A percentile compares a stretch with the other conserved stretches of the same genome.
Conservation (phyloP, 2,888 invertebrate genomes). For the Mimumesa dahlbomi region DNA sequence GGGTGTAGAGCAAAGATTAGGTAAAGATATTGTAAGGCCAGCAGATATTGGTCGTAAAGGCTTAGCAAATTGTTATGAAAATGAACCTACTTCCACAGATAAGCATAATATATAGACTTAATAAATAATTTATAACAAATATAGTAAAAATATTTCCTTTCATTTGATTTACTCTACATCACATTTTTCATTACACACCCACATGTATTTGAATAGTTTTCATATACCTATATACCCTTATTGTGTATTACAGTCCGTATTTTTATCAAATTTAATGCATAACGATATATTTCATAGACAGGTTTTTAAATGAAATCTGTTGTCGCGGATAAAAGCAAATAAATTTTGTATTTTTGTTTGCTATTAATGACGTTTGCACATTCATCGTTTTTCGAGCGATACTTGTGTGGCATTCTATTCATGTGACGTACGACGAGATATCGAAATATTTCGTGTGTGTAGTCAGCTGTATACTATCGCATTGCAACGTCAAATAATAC, state of each 20-base stretch:
- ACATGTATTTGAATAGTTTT: too few species aligned
- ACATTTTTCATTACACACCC: too few species aligned
- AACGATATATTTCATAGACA: too few species aligned
- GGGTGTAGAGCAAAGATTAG: conserved; percentile 91
- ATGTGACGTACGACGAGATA: conserved; percentile 31
- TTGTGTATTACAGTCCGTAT: too few species aligned
- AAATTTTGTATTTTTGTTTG: too few species aligned
- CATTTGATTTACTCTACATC: too few species aligned
- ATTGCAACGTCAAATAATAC: conserved; percentile 2
- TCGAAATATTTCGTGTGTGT: conserved; percentile 26
- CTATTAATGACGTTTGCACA: too few species aligned
- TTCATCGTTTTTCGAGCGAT: too few species aligned
- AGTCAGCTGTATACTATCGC: conserved; percentile 23
- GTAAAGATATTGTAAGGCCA: conserved; percentile 86
- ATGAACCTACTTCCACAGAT: conserved; percentile 78
- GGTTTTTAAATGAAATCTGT: too few species aligned
- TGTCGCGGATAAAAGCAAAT: too few species aligned
- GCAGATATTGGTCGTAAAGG: conserved; percentile 89
- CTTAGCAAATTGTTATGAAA: conserved; percentile 86
- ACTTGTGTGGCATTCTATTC: too few species aligned
- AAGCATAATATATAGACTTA: conserved; percentile 17
- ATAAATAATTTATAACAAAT: conserved; percentile 28
- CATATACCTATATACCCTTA: neutral
- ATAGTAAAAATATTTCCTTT: conserved; percentile 15
- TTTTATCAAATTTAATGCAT: too few species aligned